A percentile compares a stretch with the other conserved stretches of the same genome.
Conservation (phyloP, 2,888 invertebrate species). For the Drosophila sordidula region DNA sequence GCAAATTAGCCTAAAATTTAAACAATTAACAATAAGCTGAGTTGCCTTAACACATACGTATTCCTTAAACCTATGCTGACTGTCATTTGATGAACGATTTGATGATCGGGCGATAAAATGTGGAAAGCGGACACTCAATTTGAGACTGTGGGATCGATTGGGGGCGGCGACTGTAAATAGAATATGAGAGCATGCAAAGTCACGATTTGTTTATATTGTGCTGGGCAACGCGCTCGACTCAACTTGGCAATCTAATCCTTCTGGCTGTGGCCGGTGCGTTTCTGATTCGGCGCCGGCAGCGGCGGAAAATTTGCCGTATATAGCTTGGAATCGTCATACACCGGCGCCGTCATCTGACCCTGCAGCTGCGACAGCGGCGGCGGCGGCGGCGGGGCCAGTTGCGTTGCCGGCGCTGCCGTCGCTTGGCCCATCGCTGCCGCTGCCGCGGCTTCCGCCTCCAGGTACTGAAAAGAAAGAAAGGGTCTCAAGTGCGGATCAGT, state of each 20-base stretch:
- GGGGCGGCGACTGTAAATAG: conserved; percentile 3
- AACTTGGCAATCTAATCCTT: conserved; percentile 1
- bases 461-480: conserved; percentile 5
- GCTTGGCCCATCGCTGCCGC: not conserved
- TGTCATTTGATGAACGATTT: not conserved
- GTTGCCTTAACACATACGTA: not conserved
- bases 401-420: not conserved
- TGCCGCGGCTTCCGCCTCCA: conserved; percentile 2
- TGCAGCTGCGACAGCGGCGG: not conserved
- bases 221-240: not conserved
- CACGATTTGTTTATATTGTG: conserved; percentile 1
- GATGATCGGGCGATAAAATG: not conserved
- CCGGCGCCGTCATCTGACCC: conserved; percentile 22
- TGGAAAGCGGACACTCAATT: not conserved
- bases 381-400: not conserved
- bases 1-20: not conserved
- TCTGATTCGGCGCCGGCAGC: conserved; percentile 48
- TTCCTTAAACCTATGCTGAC: not conserved
- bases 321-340: conserved; percentile 15
- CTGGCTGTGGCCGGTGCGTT: conserved; percentile 12
- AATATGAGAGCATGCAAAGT: conserved; percentile 7
- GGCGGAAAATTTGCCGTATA: conserved; percentile 53
- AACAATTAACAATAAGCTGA: not conserved
- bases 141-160: not conserved
- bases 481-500: not conserved